These are phyloP conservation scores for Cantharis rustica DNA, from an alignment of 2,888 invertebrate genomes.

Conservation along the genomic window DNA sequence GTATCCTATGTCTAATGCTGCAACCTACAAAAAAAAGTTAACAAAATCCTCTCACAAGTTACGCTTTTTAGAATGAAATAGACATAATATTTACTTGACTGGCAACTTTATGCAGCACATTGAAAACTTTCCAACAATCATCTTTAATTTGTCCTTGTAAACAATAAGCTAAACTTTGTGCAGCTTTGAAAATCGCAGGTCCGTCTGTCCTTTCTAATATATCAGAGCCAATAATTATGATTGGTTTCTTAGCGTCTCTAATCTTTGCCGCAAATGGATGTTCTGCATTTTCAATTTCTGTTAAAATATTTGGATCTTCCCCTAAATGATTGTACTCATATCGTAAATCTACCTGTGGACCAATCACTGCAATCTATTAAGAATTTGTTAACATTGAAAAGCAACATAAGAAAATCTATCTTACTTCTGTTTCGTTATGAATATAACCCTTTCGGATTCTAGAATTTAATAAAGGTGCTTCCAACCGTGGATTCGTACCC, in stretches of 20 bases:
- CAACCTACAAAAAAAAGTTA: conserved; percentile 61
- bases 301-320: conserved; percentile 73
- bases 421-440: conserved; percentile 82
- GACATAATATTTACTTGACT: conserved; percentile 62
- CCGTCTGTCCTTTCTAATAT: conserved; percentile 80
- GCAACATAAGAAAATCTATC: background rate
- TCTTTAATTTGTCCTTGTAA: conserved; percentile 62
- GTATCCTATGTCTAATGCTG: conserved; percentile 95
- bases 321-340: conserved; percentile 94
- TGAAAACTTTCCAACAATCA: conserved; percentile 76
- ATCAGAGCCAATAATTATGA: conserved; percentile 90
- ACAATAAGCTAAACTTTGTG: conserved; percentile 71
- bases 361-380: conserved; percentile 75
- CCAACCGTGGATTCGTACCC: conserved; percentile 96
- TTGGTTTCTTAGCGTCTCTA: conserved; percentile 80
- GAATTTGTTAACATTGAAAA: background rate
- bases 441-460: conserved; percentile 93
- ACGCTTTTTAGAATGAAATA: no score
- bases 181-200: conserved; percentile 73
- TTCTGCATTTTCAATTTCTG: conserved; percentile 72
- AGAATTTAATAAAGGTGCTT: conserved; percentile 95
- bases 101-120: conserved; percentile 92
- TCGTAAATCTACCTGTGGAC: conserved; percentile 88
- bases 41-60: background rate
- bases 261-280: conserved; percentile 74